Evolutionary conservation across 2,888 invertebrate species (phyloP).

Genomic region (Amphimallon solstitiale): DNA sequence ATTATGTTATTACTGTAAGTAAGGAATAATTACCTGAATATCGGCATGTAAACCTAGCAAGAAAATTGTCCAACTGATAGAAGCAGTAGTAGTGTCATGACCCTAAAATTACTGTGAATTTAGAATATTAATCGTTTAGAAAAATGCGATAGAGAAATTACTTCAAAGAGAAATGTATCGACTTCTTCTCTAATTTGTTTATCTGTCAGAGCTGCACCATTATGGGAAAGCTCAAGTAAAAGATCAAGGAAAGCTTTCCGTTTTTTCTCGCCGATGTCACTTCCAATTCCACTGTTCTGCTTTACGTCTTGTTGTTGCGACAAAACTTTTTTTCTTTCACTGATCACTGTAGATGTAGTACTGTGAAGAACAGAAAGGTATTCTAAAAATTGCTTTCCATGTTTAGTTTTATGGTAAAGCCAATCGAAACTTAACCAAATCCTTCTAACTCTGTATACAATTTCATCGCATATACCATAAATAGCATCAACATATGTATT

Average conservation of each 20-base stretch:
- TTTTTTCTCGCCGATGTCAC: slow-evolving; percentile 44
- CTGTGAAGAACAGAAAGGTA: slow-evolving; percentile 6
- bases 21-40: slow-evolving; percentile 43
- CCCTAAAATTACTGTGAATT: slow-evolving; percentile 45
- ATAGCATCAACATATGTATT: slow-evolving; percentile 15
- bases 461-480: background rate
- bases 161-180: slow-evolving; percentile 57
- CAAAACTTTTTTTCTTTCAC: slow-evolving; percentile 12
- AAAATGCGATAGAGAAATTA: slow-evolving; percentile 30
- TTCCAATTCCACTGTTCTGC: background rate
- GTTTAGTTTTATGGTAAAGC: slow-evolving; percentile 6
- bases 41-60: slow-evolving; percentile 47
- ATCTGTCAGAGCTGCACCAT: slow-evolving; percentile 46
- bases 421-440: slow-evolving; percentile 9
- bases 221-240: slow-evolving; percentile 49
- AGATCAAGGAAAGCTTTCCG: slow-evolving; percentile 53
- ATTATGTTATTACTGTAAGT: background rate
- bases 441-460: background rate
- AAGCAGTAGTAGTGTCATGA: slow-evolving; percentile 51
- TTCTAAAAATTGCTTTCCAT: background rate
- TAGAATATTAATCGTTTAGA: background rate
- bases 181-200: slow-evolving; percentile 54
- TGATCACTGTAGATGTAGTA: slow-evolving; percentile 14
- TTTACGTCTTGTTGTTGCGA: background rate
- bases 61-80: slow-evolving; percentile 51